These are phyloP conservation scores for Dolichopus griseipennis DNA, from an alignment of 2,888 invertebrate genomes.

Conservation along the genomic window DNA sequence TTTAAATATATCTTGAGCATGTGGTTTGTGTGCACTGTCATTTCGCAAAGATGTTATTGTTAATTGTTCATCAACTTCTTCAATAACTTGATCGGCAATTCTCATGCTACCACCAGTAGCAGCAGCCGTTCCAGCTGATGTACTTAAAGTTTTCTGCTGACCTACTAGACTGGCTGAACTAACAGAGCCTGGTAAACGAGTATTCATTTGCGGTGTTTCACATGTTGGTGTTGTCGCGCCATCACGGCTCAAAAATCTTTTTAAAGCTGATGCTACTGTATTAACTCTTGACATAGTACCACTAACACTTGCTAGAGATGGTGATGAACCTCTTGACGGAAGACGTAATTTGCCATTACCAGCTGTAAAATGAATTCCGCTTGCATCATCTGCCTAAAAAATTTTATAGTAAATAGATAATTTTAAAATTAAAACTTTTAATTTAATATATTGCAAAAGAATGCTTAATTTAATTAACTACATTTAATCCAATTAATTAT, in stretches of 20 bases:
- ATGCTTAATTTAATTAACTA: too few species aligned
- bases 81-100: constrained; percentile 63
- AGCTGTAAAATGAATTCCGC: constrained; percentile 66
- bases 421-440: not conserved
- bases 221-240: constrained; percentile 41
- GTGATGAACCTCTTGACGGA: constrained; percentile 44
- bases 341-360: constrained; percentile 49
- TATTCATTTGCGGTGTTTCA: constrained; percentile 24
- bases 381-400: constrained; percentile 59
- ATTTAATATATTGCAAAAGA: too few species aligned
- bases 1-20: constrained; percentile 54
- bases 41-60: constrained; percentile 66
- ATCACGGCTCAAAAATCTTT: constrained; percentile 67
- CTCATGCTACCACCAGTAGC: constrained; percentile 47
- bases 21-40: constrained; percentile 49
- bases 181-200: constrained; percentile 39
- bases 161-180: constrained; percentile 37
- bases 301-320: constrained; percentile 40
- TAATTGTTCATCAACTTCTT: constrained; percentile 71
- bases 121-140: constrained; percentile 16
- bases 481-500: too few species aligned
- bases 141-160: constrained; percentile 14
- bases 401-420: not conserved
- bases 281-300: constrained; percentile 60
- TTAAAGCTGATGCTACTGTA: constrained; percentile 69